Base-by-base conservation (phyloP, 2,888 invertebrate species). In the Axea sp. region DNA sequence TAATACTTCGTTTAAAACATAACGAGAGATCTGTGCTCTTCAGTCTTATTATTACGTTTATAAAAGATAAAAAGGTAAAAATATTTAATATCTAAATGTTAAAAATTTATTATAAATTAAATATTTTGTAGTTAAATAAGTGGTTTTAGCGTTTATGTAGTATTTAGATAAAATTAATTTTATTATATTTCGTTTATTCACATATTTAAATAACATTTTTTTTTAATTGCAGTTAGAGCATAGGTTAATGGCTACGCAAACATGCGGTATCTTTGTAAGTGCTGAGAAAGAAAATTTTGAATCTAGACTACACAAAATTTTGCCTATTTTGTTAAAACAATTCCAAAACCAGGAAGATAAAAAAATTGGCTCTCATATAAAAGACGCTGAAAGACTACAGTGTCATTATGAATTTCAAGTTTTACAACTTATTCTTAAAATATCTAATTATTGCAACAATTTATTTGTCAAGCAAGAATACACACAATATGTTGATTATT, bases 381-480 rank as follows among this genome's bases (percentile, higher is more conserved):
- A 91, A 75, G 90, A 91, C 45, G 89, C 90, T 47, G 92, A 93
- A 75, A 90, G 90, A 51, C 89, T 91, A 62, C 91, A 90, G 76
- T 95, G 95, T 83, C 94, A 95, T 84, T 92, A 93, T 81, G 81
- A 93, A 6, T 94, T 93, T 78, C 94, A 94, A 88, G 90, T 93
- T 14, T 88, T 95, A 71, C 93, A 94, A 78, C 88, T 94, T 53
- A 87, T 94, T 2, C 88, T 93, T 0, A 94, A 92, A 84, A 90
- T 95, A 9, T 91, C 92, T 0, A 88, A 90, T 8, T 89, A 91
- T 72, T 94, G 93, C 84, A 89, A 92, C 0, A 83, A 87, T 0
- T 90, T 91, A 79, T 83, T 95, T 59, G 90, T 90, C 7, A 89
- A 89, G 73, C 86, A 88, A 1, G 89, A 89, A 28, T 89, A 88